Evolutionary conservation across 2,888 invertebrate species (phyloP), one percentile per base, ranked within the genome.

Genomic region (Meteorus cinctellus): DNA sequence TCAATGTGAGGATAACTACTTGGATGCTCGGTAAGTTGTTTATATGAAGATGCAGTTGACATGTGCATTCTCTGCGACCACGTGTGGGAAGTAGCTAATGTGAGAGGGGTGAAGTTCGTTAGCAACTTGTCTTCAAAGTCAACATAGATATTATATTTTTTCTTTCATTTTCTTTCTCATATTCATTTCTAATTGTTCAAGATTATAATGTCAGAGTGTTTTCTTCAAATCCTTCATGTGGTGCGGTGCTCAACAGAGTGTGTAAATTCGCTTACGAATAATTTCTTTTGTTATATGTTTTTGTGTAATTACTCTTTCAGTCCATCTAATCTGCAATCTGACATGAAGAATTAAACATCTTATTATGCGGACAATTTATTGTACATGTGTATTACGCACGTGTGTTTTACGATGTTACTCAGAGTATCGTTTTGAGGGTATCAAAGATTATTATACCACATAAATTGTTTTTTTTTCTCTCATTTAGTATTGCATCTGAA

Each of bases 41-140:
- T 5, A 62, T 31, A 14, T 29, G 31, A 29, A 27, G 62, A 62
- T 31, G 31, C 62, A 62, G 62, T 34, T 70, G 41, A 72, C 45
- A 81, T 83, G 77, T 79, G 85, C 84, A 85, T 80, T 80, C 72
- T 75, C 82, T 78, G 71, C 78, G 75, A 73, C 55, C 41, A 72
- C 80, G 77, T 77, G 85, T 51, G 82, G 85, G 84, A 83, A 86
- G 85, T 84, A 62, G 73, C 19, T 29, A 51, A 51, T n/a, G 12
- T 24, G 31, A 34, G 19, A 34, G 12, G 48, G 29, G 34, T 51
- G 48, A 19, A 48, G 27, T 27, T 8, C 27, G 45, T 48, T 31
- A n/a, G 36, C 24, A 59, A 59, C 24, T 63, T 48, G 16, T 59
- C 19, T 51, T 41, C 16, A 60, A 10, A 41, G 41, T 62, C 24